Evolutionary conservation across 2,113 vertebrate genomes (phyloP).

Genomic region (Bathybates hornii): DNA sequence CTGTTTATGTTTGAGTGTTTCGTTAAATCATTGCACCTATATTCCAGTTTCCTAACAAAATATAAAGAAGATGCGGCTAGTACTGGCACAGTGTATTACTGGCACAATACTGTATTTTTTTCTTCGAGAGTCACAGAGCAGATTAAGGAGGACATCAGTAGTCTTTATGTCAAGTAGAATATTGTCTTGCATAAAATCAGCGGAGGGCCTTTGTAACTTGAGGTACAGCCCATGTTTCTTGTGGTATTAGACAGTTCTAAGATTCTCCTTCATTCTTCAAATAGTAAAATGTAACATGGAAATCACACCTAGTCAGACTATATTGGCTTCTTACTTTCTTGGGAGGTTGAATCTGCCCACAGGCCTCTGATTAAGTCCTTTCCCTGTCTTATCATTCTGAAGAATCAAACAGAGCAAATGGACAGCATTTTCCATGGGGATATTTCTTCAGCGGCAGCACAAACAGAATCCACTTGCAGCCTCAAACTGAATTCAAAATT

Average conservation of each 20-base stretch:
- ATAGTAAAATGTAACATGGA: not conserved
- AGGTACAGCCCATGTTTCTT: not conserved
- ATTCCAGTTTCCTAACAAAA: not conserved
- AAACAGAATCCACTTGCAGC: constrained; percentile 4
- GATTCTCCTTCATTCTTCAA: not conserved
- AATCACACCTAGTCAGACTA: not conserved
- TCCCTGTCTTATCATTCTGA: not conserved
- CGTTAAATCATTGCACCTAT: not conserved
- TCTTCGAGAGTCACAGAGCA: not conserved
- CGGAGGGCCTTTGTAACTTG: not conserved
- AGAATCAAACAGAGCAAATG: constrained; percentile 3
- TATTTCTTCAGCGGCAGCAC: not conserved
- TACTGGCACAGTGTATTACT: not conserved
- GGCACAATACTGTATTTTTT: not conserved
- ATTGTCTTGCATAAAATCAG: not conserved
- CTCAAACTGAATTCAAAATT: not conserved
- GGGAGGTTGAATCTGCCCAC: not conserved
- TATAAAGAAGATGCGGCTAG: not conserved
- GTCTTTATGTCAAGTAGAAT: not conserved
- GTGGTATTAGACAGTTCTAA: not conserved
- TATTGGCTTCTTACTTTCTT: not conserved
- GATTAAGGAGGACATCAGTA: not conserved
- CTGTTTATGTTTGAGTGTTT: not conserved
- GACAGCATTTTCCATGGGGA: not conserved
- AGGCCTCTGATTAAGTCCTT: constrained; percentile 2